These are phyloP conservation scores for Sprattus sprattus DNA, from an alignment of 2,113 vertebrate species.

Conservation along the genomic window DNA sequence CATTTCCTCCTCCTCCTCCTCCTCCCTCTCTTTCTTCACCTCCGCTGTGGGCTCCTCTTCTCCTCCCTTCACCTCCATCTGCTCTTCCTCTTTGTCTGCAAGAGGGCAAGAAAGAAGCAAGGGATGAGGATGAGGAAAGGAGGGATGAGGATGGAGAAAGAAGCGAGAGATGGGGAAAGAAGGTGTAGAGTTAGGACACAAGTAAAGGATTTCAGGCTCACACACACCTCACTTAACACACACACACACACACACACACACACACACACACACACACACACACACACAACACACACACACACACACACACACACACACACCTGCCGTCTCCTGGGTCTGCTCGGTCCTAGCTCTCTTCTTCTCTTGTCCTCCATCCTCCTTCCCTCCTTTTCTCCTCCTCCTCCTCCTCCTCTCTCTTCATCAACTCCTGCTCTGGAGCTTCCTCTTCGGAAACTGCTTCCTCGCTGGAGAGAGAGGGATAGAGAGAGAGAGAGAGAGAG, in stretches of 20 bases:
- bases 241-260: neutral
- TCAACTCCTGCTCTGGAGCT: slow-evolving; percentile 57
- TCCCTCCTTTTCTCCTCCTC: slow-evolving; percentile 24
- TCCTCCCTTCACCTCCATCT: slow-evolving; percentile 56
- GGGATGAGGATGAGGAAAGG: slow-evolving; percentile 44
- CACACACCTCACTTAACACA: too few species aligned
- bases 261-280: too few species aligned
- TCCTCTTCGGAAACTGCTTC: slow-evolving; percentile 84
- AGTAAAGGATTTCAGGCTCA: too few species aligned
- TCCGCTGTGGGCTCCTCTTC: neutral
- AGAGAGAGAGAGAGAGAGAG: too few species aligned
- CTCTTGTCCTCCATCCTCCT: slow-evolving; percentile 52
- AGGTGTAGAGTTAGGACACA: too few species aligned
- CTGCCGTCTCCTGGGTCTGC: slow-evolving; percentile 43
- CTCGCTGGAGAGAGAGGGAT: too few species aligned
- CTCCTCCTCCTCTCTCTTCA: slow-evolving; percentile 50
- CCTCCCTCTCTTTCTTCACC: slow-evolving; percentile 4
- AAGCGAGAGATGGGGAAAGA: too few species aligned
- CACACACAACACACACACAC: slow-evolving; percentile 33
- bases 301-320: slow-evolving; percentile 35
- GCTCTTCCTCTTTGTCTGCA: slow-evolving; percentile 53
- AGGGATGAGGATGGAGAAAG: too few species aligned
- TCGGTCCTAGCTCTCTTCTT: slow-evolving; percentile 48
- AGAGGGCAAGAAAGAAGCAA: slow-evolving; percentile 41
- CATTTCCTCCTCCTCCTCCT: neutral